A percentile compares a stretch with the other conserved stretches of the same genome.
Evolutionary conservation across 30 jellyfish, hydroid and myxozoan species (phyloP).

Genomic region (Turritopsis rubra): DNA sequence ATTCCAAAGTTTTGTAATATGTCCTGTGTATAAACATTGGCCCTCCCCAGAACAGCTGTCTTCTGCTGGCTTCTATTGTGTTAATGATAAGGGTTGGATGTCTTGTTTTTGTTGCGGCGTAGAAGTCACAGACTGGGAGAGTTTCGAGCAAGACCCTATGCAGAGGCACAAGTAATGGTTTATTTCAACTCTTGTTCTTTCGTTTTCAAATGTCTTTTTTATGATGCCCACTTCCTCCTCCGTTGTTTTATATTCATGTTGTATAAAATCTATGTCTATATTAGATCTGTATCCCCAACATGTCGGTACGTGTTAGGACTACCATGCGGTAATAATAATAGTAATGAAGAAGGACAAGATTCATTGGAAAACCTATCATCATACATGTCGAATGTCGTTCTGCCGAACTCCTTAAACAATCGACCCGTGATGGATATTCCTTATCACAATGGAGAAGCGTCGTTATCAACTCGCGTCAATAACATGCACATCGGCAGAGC

Average conservation of each 20-base stretch:
- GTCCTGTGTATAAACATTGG: slow-evolving; percentile 36
- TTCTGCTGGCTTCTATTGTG: slow-evolving; percentile 29
- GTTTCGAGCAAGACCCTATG: slow-evolving; percentile 23
- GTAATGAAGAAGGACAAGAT: slow-evolving; percentile 1
- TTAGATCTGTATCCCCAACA: slow-evolving; percentile 5
- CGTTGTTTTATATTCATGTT: neutral
- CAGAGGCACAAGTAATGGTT: slow-evolving; percentile 23
- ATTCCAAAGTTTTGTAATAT: slow-evolving; percentile 23
- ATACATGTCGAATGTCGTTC: neutral
- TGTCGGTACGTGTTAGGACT: slow-evolving; percentile 15
- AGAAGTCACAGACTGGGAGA: slow-evolving; percentile 35
- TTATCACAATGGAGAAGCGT: neutral
- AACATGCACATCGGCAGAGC: neutral
- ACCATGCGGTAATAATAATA: slow-evolving; percentile 2
- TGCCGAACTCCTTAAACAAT: neutral
- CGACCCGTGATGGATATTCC: neutral
- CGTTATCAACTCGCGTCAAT: neutral
- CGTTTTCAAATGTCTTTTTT: neutral
- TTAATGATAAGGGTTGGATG: neutral
- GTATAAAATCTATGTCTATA: neutral
- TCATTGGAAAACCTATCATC: neutral
- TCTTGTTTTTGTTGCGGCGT: slow-evolving; percentile 37
- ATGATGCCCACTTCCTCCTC: neutral
- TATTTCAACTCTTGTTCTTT: neutral
- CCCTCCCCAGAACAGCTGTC: slow-evolving; percentile 40